Base-by-base conservation (phyloP, 2,888 invertebrate species). In the Troglohyphantes excavatus region DNA sequence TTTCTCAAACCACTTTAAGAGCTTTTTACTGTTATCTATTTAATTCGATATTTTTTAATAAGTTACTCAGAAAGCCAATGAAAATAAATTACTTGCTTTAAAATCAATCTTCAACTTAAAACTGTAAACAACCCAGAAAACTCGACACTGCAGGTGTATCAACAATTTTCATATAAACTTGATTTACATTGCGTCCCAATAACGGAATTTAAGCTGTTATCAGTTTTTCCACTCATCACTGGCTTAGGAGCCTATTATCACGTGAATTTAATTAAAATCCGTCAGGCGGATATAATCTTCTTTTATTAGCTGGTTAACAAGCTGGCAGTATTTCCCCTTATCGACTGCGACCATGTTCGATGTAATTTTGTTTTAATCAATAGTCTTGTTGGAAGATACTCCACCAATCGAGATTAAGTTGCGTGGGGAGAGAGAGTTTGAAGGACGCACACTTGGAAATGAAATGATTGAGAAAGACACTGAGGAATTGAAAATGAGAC, bases 181-280 rank as follows among this genome's bases (percentile, higher is more conserved):
- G 39, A 39, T 39, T 39, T 39, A 39, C 39, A 13, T 39, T 53
- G 53, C 17, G 13, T 27, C 67, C 67, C 5, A 3, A 19, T n/a
- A 29, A 29, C 17, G 19, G 59, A 65, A 78, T 79, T 76, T 46
- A 29, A 43, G 43, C 27, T 67, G 46, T 67, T 72, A 43, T 63
- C 43, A 73, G 43, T 73, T 83, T 83, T 73, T 83, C 73, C 70
- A 61, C 43, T 63, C 63, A 19, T 43, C 43, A 26, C 17, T 63
- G 23, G 3, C 17, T 61, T 39, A 63, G 73, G 73, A 73, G 61
- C 73, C 72, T 73, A 73, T 83, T 73, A 83, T 65, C 73, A 46
- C 29, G 29, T 72, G 73, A 83, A 83, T 83, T 83, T 83, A 83
- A 83, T 83, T 73, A 83, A 83, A 68, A 73, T 43, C 63, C n/a